Evolutionary conservation across 2,888 invertebrate genomes (phyloP), one percentile per base, ranked within the genome.

Genomic region (Chloroclysta siterata): DNA sequence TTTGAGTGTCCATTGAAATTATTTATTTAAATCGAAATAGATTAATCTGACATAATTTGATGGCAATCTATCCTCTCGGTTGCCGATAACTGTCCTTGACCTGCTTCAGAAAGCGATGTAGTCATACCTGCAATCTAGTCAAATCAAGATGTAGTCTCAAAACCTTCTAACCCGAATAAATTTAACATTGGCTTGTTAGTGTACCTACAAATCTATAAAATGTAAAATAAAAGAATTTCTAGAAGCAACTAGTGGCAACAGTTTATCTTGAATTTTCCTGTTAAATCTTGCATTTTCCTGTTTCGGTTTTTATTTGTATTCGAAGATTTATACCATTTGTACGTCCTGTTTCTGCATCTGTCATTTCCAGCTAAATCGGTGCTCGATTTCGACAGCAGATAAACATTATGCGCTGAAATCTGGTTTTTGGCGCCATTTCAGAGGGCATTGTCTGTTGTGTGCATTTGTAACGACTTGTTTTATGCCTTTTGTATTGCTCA

Each of bases 351-450:
- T 22, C 66, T 62, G 64, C 59, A 60, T 63, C 61, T 67, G 70
- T 67, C 68, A 65, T 68, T 65, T 60, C 63, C 67, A 66, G 60
- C 58, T 59, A 52, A 58, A 66, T 60, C 66, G 55, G 61, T 57
- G 52, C 44, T 57, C 48, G 59, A 60, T 54, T 14, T 36, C 46
- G 22, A 14, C 66, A 69, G 63, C 60, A 72, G 68, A 69, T 65
- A 72, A 70, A 68, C 72, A 66, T 61, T 67, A 52, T 41, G 5
- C 48, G 28, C 41, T 44, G 50, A 41, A 63, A 51, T 71, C 70
- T 74, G 69, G 68, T 29, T 67, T 60, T 42, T 73, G 72, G 76
- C 73, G 62, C 66, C 56, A 57, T 71, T 59, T 64, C 52, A 59
- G 46, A 47, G 29, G 13, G 29, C 17, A 52, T 15, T 52, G 29